phyloP scores from a whole-genome alignment of 2,888 invertebrate genomes.

The Platypus cylindrus region DNA sequence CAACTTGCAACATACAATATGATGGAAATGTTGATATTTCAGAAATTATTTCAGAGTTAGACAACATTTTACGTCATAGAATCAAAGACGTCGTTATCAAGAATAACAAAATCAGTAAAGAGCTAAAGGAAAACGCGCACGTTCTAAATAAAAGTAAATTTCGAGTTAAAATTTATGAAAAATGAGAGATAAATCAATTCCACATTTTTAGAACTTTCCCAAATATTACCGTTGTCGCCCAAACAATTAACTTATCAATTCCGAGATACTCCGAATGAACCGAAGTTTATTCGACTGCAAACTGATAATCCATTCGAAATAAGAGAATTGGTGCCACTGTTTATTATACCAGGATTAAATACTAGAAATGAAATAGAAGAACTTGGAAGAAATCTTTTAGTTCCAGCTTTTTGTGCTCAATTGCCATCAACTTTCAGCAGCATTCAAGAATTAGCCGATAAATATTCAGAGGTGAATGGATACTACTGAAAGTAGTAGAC shows the following conservation, averaged over 20 bases:
- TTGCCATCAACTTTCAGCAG: slow-evolving; percentile 23
- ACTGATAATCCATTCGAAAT: slow-evolving; percentile 30
- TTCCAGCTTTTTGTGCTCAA: slow-evolving; percentile 32
- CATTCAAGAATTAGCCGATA: slow-evolving; percentile 26
- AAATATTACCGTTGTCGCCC: slow-evolving; percentile 26
- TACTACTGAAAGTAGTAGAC: no score
- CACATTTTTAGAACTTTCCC: slow-evolving; percentile 25
- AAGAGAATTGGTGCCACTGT: slow-evolving; percentile 31
- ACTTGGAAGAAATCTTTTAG: slow-evolving; percentile 27
- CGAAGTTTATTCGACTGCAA: slow-evolving; percentile 28
- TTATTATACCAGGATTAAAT: slow-evolving; percentile 33
- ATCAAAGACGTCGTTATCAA: slow-evolving; percentile 26
- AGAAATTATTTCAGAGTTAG: slow-evolving; percentile 26
- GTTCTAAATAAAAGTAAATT: not conserved
- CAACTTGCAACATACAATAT: slow-evolving; percentile 29
- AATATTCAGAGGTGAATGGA: slow-evolving; percentile 24
- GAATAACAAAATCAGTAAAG: slow-evolving; percentile 10
- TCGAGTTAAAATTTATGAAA: not conserved
- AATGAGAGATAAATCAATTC: no score
- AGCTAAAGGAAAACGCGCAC: not conserved
- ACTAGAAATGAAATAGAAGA: slow-evolving; percentile 23
- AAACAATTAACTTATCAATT: slow-evolving; percentile 24
- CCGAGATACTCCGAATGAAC: slow-evolving; percentile 22
- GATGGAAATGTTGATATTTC: slow-evolving; percentile 24
- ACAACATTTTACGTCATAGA: slow-evolving; percentile 26